Evolutionary conservation across 2,113 vertebrate genomes (phyloP), one percentile per base, ranked within the genome.

Genomic region (Emydocephalus ijimae): DNA sequence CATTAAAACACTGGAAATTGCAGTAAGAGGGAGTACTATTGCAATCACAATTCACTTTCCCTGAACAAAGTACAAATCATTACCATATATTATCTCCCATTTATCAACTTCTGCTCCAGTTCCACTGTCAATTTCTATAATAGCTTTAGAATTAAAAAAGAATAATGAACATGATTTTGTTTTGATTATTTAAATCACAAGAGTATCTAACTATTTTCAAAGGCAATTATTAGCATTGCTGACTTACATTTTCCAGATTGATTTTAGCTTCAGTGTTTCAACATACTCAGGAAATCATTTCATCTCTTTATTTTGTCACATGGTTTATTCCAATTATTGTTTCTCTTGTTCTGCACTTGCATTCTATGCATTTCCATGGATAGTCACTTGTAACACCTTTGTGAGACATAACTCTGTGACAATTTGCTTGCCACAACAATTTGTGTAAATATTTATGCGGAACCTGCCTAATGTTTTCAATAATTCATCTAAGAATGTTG

Each of bases 11-110:
- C 93, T 91, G 94, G 21, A 90, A 93, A 92, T 2, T 9, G 0
- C 29, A 59, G 0, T 1, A 92, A 88, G 48, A 93, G 52, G 88
- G 1, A 5, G 45, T 5, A 45, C 45, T 45, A 52, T 56, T 43
- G 3, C 29, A 74, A 92, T 56, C 64, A 45, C 11, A 26, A 93
- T 92, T 52, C 86, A 87, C 45, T 34, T 8, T 50, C 94, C n/a
- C 45, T 54, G 86, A 92, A 92, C 89, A 87, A 90, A 92, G 69
- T 90, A 55, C 34, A 34, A 93, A 93, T 56, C 88, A 61, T 93
- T 39, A 14, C 55, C 92, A 45, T 64, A 56, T 90, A 90, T 93
- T 64, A 64, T 69, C 74, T 90, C 64, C 81, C 24, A 69, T 57
- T 57, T 81, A 85, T 69, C 39, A 93, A 81, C 3, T 64, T 5